These are phyloP conservation scores for Pogoniulus pusillus DNA, from an alignment of 2,797 vertebrate genomes.

Conservation along the genomic window DNA sequence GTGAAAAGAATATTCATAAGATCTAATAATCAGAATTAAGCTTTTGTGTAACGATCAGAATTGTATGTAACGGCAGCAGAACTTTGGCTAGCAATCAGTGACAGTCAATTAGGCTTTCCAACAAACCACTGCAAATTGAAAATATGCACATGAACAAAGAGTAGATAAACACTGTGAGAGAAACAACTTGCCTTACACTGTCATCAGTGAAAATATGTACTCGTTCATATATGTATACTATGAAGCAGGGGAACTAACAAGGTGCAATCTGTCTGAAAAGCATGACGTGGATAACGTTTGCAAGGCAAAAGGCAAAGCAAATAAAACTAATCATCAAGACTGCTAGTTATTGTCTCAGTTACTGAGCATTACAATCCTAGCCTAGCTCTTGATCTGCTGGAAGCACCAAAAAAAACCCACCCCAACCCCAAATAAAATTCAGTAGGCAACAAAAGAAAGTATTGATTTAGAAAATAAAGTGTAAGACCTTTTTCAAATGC, in stretches of 20 bases:
- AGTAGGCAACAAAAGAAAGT: conserved; percentile 46
- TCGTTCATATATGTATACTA: conserved; percentile 47
- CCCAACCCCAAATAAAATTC: conserved; percentile 39
- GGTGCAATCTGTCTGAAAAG: conserved; percentile 39
- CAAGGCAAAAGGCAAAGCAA: conserved; percentile 59
- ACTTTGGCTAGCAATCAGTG: conserved; percentile 49
- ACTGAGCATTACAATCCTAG: conserved; percentile 51
- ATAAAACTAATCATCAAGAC: conserved; percentile 56
- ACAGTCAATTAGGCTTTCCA: conserved; percentile 54
- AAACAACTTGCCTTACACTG: conserved; percentile 61
- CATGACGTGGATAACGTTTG: conserved; percentile 25
- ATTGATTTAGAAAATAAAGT: conserved; percentile 71
- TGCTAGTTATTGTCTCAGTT: conserved; percentile 58
- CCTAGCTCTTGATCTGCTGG: conserved; percentile 43
- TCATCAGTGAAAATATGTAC: conserved; percentile 23
- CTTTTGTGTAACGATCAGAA: conserved; percentile 2
- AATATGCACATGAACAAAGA: conserved; percentile 61
- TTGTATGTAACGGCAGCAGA: conserved; percentile 47
- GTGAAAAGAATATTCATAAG: conserved; percentile 22
- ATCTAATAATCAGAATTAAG: conserved; percentile 25
- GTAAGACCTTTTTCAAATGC: conserved; percentile 52
- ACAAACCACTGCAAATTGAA: conserved; percentile 66
- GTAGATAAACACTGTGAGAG: conserved; percentile 13
- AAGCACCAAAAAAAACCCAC: conserved; percentile 39
- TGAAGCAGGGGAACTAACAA: conserved; percentile 55